Base-by-base conservation (phyloP, 2,113 vertebrate species). In the Podiceps cristatus region DNA sequence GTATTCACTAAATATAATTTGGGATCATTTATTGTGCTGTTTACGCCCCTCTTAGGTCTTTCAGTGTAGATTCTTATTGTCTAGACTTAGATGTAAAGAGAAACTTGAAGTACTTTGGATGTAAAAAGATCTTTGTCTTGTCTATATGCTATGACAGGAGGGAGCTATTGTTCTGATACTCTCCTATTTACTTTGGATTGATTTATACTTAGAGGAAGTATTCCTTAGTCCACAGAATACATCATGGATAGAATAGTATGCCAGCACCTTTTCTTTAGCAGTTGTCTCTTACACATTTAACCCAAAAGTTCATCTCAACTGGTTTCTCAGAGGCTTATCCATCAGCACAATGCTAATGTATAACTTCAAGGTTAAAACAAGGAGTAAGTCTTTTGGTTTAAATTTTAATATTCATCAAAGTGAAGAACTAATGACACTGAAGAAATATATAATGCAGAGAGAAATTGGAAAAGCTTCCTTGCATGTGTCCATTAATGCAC, bases 321-420 rank as follows among this genome's bases (percentile, higher is more conserved):
- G 10, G 5, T 73, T 76, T 69, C 59, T 63, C 45, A n/a, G 47
- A 80, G 49, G 27, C 28, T 86, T 77, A 44, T 71, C 63, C 2
- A 5, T 64, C 33, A 35, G 37, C 37, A 88, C 50, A 63, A 11
- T 8, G 27, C 29, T 90, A 83, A 88, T 10, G 3, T 18, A 33
- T 69, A 73, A 63, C 7, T 76, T 67, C 94, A 97, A 97, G 92
- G 91, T 96, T 96, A 96, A 92, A 88, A 33, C 58, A 67, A 95
- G 79, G 75, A 97, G 63, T 42, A 97, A 96, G 63, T 77, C 33
- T 89, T 68, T 79, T 86, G n/a, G 47, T 93, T 96, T 97, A 96
- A 97, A 88, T 92, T 94, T 91, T 94, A 77, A 89, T 96, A 88
- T 63, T 94, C 18, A 76, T 86, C 50, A 95, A 88, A 95, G 53